These are phyloP conservation scores for Drosophila watanabei DNA, from an alignment of 1,140 invertebrate species.

Conservation along the genomic window DNA sequence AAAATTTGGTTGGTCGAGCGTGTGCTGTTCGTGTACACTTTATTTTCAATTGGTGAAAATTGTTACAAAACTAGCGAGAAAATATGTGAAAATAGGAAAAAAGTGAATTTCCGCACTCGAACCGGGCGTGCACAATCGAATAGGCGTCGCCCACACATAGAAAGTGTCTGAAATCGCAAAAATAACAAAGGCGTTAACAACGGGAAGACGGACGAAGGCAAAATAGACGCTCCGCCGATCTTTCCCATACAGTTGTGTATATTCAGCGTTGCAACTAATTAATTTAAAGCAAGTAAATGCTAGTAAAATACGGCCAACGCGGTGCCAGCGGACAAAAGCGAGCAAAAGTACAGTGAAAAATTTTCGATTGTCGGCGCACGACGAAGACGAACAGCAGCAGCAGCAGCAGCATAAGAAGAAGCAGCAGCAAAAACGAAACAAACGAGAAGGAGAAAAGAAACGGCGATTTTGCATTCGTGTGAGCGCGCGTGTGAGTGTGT, in stretches of 20 bases:
- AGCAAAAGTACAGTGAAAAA: slow-evolving; percentile 80
- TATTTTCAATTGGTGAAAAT: slow-evolving; percentile 65
- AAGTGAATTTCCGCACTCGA: slow-evolving; percentile 12
- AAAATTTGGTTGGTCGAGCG: slow-evolving; percentile 57
- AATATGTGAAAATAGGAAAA: slow-evolving; percentile 64
- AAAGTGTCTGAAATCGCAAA: slow-evolving; percentile 40
- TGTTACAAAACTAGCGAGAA: slow-evolving; percentile 67
- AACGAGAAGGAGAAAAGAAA: slow-evolving; percentile 67
- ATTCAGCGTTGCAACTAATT: slow-evolving; percentile 43
- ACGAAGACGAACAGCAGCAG: slow-evolving; percentile 38
- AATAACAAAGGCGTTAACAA: slow-evolving; percentile 74
- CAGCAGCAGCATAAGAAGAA: slow-evolving; percentile 43
- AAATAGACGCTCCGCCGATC: slow-evolving; percentile 48
- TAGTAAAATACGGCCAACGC: slow-evolving; percentile 55
- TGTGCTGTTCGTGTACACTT: slow-evolving; percentile 62
- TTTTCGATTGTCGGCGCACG: slow-evolving; percentile 73
- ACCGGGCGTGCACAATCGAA: slow-evolving; percentile 22
- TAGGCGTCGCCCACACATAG: slow-evolving; percentile 17
- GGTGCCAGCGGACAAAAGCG: slow-evolving; percentile 33
- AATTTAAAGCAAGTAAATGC: slow-evolving; percentile 54
- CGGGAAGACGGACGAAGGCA: slow-evolving; percentile 34
- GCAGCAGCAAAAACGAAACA: slow-evolving; percentile 66
- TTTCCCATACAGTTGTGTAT: slow-evolving; percentile 43
- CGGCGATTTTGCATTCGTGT: slow-evolving; percentile 45
- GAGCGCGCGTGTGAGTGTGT: slow-evolving; percentile 33